These are phyloP conservation scores for Agrochola lychnidis DNA, from an alignment of 2,888 invertebrate genomes.

Conservation along the genomic window DNA sequence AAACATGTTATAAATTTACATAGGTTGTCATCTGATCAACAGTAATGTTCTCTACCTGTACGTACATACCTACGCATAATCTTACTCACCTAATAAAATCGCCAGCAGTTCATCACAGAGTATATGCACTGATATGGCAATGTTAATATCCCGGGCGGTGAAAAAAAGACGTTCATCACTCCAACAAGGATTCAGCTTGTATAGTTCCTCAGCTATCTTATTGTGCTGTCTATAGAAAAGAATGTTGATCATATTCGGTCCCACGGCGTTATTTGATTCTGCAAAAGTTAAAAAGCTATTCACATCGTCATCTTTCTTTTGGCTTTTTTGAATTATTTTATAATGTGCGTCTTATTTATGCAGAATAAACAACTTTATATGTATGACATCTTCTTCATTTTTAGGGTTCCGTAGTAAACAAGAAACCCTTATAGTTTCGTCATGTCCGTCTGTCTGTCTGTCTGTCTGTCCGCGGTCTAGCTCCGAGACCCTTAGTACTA, in stretches of 20 bases:
- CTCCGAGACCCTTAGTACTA: no score
- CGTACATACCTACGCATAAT: background rate
- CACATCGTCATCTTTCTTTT: background rate
- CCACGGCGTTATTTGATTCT: conserved; percentile 35
- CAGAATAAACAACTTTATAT: no score
- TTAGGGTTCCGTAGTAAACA: no score
- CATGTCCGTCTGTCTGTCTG: no score
- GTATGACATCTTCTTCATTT: no score
- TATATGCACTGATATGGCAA: conserved; percentile 41
- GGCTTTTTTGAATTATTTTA: background rate
- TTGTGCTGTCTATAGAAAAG: conserved; percentile 53
- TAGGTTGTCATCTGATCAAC: no score
- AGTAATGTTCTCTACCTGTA: background rate
- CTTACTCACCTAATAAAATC: conserved; percentile 42
- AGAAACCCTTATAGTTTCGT: no score
- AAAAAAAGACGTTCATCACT: conserved; percentile 52
- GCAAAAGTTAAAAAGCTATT: background rate
- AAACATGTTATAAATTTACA: no score
- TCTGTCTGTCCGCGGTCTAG: no score
- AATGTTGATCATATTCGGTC: conserved; percentile 18
- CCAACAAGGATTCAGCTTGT: conserved; percentile 54
- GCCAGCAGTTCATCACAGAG: conserved; percentile 46
- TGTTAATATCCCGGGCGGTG: conserved; percentile 54
- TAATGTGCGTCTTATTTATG: background rate
- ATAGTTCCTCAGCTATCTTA: conserved; percentile 39